These are phyloP conservation scores for Accipiter virgatus DNA, from an alignment of 2,113 vertebrate genomes.

Conservation along the genomic window DNA sequence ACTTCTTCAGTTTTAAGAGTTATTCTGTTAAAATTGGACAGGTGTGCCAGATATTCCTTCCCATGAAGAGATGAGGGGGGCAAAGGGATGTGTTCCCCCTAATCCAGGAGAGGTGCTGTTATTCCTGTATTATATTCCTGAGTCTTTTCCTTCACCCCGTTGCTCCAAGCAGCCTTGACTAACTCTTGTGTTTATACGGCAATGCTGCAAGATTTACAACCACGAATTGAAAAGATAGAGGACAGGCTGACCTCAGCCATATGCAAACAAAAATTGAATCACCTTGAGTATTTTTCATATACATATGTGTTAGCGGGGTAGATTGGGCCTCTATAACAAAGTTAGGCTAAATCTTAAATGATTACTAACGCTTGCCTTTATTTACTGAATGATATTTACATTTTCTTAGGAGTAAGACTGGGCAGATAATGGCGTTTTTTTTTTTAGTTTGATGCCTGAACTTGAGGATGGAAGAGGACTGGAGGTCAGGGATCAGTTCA, in stretches of 20 bases:
- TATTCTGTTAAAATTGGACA: not conserved
- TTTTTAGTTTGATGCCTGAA: not conserved
- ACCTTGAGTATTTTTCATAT: not conserved
- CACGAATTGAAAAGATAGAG: not conserved
- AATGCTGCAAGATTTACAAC: not conserved
- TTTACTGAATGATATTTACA: not conserved
- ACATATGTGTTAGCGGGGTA: not conserved
- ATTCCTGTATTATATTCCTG: not conserved
- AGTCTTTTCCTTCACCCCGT: not conserved
- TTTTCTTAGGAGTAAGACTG: not conserved
- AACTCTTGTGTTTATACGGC: not conserved
- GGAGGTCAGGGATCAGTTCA: not conserved
- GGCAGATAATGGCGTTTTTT: not conserved
- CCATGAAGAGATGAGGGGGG: not conserved
- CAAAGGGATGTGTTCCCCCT: not conserved
- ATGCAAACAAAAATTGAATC: not conserved
- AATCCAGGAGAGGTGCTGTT: not conserved
- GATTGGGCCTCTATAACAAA: not conserved
- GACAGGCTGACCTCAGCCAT: not conserved
- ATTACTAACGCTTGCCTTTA: not conserved
- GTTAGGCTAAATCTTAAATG: not conserved
- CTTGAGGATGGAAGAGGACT: not conserved
- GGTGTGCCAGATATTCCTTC: not conserved
- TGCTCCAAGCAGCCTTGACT: not conserved
- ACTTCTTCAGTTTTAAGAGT: not conserved